Conservation (phyloP, 2,797 vertebrate genomes). For the Etheostoma nigrum region DNA sequence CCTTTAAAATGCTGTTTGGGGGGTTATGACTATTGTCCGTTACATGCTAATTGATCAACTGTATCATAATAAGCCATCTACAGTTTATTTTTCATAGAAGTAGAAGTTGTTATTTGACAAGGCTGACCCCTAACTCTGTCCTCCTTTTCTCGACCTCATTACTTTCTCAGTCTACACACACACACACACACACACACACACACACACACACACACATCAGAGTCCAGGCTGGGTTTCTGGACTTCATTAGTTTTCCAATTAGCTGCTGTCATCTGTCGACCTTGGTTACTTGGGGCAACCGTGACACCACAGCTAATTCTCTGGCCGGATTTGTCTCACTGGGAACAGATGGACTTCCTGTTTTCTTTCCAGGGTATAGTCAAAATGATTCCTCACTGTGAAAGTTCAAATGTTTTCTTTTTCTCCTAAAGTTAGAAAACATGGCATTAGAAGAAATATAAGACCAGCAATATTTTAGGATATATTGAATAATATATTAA, state of each 20-base stretch:
- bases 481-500: background rate
- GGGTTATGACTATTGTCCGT: no score
- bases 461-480: background rate
- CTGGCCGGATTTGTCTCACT: conserved; percentile 71
- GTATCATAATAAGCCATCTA: background rate
- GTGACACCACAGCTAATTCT: conserved; percentile 62
- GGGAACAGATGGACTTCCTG: conserved; percentile 72
- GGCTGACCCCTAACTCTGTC: background rate
- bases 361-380: conserved; percentile 30
- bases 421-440: conserved; percentile 22
- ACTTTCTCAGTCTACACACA: conserved; percentile 22
- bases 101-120: conserved; percentile 26
- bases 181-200: conserved; percentile 32
- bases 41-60: background rate
- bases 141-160: no score
- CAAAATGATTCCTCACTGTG: conserved; percentile 18
- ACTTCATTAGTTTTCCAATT: conserved; percentile 84
- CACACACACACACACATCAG: conserved; percentile 17
- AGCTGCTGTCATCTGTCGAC: conserved; percentile 77
- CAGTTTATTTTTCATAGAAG: background rate
- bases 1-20: background rate
- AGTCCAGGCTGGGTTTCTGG: conserved; percentile 73
- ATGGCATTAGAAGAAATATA: background rate
- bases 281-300: conserved; percentile 59
- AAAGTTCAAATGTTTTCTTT: conserved; percentile 14